Conservation (phyloP, 1,140 invertebrate genomes). For the Tetraneura akinire region DNA sequence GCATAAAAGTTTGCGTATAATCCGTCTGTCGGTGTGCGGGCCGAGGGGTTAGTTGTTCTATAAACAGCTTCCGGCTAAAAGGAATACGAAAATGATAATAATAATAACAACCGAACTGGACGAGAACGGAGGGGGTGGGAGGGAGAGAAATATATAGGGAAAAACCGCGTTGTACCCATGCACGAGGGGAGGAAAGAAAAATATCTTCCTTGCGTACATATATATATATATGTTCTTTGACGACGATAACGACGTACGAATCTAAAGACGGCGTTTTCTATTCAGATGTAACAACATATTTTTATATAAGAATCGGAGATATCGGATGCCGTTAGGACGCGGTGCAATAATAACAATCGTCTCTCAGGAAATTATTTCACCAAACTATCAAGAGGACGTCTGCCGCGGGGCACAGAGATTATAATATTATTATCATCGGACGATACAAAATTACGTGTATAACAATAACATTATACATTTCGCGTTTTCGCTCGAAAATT, state of each 20-base stretch:
- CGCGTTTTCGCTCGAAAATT: neutral
- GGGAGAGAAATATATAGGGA: neutral
- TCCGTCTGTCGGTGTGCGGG: no score
- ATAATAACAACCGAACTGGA: conserved; percentile 12
- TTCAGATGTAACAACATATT: no score
- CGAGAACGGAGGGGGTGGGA: neutral
- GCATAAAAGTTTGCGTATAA: neutral
- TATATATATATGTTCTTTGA: neutral
- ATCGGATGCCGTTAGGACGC: no score
- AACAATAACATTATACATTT: no score
- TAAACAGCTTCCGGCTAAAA: conserved; percentile 7
- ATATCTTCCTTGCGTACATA: neutral
- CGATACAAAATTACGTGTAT: conserved; percentile 13
- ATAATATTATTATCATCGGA: neutral
- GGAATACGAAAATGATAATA: conserved; percentile 22
- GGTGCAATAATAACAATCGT: conserved; percentile 20
- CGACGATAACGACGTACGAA: conserved; percentile 1
- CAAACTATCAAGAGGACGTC: neutral
- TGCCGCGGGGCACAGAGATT: neutral
- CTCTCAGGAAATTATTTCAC: conserved; percentile 23
- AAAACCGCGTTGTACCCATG: neutral
- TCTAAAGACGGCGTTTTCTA: no score
- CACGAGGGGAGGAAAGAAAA: neutral
- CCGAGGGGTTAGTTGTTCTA: neutral
- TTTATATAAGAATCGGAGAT: no score